phyloP scores from a whole-genome alignment of 2,888 invertebrate species.

The Rotaria magnacalcarata region DNA sequence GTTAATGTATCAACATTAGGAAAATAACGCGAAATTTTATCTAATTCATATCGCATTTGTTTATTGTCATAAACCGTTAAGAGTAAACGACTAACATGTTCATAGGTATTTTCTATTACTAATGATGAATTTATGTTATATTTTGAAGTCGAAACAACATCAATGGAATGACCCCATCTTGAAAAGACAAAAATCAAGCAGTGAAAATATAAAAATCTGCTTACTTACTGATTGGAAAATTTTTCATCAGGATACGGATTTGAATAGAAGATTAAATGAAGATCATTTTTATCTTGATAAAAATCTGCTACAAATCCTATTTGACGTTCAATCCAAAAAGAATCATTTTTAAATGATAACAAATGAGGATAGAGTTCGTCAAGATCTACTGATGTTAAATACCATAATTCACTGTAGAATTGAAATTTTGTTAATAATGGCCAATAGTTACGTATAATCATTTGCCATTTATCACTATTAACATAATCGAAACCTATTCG shows the following conservation, averaged over 20 bases:
- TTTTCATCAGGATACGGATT: neutral
- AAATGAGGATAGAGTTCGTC: neutral
- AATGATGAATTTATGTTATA: neutral
- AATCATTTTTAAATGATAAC: neutral
- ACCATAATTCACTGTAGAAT: neutral
- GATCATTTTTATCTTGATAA: neutral
- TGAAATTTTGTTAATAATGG: neutral
- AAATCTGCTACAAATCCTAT: neutral
- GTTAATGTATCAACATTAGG: neutral
- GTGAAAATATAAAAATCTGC: neutral
- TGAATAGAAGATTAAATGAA: neutral
- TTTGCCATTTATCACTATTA: conserved; percentile 9
- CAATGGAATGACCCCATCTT: neutral
- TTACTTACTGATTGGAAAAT: neutral
- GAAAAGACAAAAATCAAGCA: neutral
- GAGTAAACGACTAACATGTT: neutral
- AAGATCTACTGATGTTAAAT: neutral
- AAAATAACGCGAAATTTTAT: neutral
- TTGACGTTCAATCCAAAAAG: neutral
- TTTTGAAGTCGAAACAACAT: neutral
- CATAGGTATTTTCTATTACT: neutral
- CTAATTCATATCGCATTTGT: neutral
- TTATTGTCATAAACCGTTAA: neutral
- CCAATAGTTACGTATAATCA: conserved; percentile 4
- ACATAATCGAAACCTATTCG: neutral